Evolutionary conservation across 2,113 vertebrate genomes (phyloP).

Genomic region (Thomomys bottae): DNA sequence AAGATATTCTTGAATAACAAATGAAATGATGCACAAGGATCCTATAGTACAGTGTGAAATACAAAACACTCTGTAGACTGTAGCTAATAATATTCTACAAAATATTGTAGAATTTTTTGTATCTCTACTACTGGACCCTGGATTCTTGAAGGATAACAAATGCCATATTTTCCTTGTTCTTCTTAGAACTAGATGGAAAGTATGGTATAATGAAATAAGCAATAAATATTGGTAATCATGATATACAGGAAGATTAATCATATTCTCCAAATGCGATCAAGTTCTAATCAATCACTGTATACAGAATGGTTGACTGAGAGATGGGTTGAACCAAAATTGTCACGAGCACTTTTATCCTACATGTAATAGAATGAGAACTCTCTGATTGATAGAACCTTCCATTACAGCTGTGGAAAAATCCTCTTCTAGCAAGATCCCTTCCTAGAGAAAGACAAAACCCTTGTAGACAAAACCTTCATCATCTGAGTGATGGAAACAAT

Average conservation of each 20-base stretch:
- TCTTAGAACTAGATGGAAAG: slow-evolving; percentile 1
- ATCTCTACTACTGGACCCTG: neutral
- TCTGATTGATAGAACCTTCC: neutral
- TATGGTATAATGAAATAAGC: neutral
- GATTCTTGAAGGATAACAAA: slow-evolving; percentile 8
- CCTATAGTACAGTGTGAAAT: neutral
- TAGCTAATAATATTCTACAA: neutral
- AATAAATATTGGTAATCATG: neutral
- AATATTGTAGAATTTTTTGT: no score
- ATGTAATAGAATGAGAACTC: neutral
- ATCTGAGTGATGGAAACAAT: neutral
- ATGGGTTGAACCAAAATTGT: neutral
- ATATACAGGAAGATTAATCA: neutral
- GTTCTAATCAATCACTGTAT: neutral
- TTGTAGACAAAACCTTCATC: no score
- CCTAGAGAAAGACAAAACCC: neutral
- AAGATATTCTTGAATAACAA: neutral
- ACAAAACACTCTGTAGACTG: neutral
- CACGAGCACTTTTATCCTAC: neutral
- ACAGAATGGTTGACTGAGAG: neutral
- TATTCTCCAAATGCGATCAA: slow-evolving; percentile 4
- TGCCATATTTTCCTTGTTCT: neutral
- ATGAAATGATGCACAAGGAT: neutral
- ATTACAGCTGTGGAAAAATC: neutral
- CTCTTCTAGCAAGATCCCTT: neutral